phyloP scores from a whole-genome alignment of 92 coral and sea anemone genomes.

The Meandrina meandrites region DNA sequence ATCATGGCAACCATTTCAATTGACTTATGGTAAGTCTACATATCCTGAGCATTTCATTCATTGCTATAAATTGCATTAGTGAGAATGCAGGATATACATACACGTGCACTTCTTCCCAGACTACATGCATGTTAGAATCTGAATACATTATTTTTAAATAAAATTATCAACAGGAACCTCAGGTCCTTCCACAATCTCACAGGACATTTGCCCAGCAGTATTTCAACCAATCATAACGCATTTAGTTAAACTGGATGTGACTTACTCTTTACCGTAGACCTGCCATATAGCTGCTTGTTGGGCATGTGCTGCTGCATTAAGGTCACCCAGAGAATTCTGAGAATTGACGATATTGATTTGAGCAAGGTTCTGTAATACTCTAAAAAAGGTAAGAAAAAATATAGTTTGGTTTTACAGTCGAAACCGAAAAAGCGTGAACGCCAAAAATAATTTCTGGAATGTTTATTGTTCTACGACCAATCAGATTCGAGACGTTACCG shows the following conservation, averaged over 20 bases:
- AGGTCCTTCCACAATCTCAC: background rate
- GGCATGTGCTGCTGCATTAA: conserved; percentile 74
- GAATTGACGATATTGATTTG: conserved; percentile 83
- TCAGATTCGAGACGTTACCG: too few species aligned
- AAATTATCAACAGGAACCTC: background rate
- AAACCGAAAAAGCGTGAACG: too few species aligned
- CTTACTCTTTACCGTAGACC: conserved; percentile 91
- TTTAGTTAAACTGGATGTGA: background rate
- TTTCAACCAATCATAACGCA: background rate
- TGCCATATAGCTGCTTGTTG: conserved; percentile 90
- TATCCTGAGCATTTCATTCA: too few species aligned
- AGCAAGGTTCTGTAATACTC: conserved; percentile 79
- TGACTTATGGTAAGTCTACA: too few species aligned
- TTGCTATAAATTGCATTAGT: too few species aligned
- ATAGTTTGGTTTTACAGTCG: too few species aligned
- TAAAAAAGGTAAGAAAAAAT: conserved; percentile 11
- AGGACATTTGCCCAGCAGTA: background rate
- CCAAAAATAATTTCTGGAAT: too few species aligned
- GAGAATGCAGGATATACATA: too few species aligned
- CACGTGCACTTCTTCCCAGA: too few species aligned
- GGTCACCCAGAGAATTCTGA: conserved; percentile 84
- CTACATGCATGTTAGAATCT: too few species aligned
- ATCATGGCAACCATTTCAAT: background rate
- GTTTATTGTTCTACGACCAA: too few species aligned
- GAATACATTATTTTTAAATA: too few species aligned